Percentiles rank a stretch among this genome's conserved stretches.
Conservation (phyloP, 2,113 vertebrate genomes). For the Xiphophorus hellerii region DNA sequence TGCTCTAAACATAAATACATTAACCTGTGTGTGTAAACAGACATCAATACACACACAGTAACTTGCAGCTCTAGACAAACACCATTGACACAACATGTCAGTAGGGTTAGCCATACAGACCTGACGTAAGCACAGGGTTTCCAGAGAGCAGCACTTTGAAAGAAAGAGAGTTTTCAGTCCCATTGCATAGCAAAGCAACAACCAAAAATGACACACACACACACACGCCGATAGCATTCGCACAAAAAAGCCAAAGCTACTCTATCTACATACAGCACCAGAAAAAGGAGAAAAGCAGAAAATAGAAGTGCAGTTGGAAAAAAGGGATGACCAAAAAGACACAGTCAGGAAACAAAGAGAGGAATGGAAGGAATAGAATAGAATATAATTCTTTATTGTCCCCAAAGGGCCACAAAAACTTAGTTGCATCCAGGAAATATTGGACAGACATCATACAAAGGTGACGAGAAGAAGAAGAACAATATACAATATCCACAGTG, state of each 20-base stretch:
- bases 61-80: slow-evolving; percentile 54
- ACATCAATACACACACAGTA: slow-evolving; percentile 48
- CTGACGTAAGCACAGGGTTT: slow-evolving; percentile 83
- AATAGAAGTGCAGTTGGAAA: slow-evolving; percentile 45
- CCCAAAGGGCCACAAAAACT: slow-evolving; percentile 75
- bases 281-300: slow-evolving; percentile 31
- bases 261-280: slow-evolving; percentile 37
- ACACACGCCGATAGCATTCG: slow-evolving; percentile 22
- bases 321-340: slow-evolving; percentile 46
- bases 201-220: slow-evolving; percentile 42
- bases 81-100: slow-evolving; percentile 59
- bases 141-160: slow-evolving; percentile 83
- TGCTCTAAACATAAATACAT: slow-evolving; percentile 52
- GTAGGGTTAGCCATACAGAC: slow-evolving; percentile 81
- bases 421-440: slow-evolving; percentile 80
- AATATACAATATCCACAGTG: slow-evolving; percentile 87
- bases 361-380: slow-evolving; percentile 78
- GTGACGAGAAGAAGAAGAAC: slow-evolving; percentile 77
- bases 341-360: slow-evolving; percentile 69
- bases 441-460: slow-evolving; percentile 83
- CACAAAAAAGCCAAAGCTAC: slow-evolving; percentile 41
- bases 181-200: slow-evolving; percentile 63
- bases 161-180: slow-evolving; percentile 80
- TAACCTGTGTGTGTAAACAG: slow-evolving; percentile 43
- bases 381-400: slow-evolving; percentile 85